Evolutionary conservation across 2,113 vertebrate species (phyloP).

Genomic region (Thermophis baileyi): DNA sequence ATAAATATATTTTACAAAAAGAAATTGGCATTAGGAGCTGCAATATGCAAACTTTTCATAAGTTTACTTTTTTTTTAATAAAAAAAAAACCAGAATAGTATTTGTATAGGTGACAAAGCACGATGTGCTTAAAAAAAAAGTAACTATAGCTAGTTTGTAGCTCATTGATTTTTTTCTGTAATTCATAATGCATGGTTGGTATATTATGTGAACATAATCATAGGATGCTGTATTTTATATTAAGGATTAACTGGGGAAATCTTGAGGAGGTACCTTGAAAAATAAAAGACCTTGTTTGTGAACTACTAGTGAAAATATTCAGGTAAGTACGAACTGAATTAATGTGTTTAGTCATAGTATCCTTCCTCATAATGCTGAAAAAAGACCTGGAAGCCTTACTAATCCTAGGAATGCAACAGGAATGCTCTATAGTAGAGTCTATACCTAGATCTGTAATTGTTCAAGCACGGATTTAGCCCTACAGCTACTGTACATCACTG

Average conservation of each 20-base stretch:
- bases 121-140: not conserved
- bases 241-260: not conserved
- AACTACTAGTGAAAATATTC: not conserved
- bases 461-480: not conserved
- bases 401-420: not conserved
- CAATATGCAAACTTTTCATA: not conserved
- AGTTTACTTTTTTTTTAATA: not conserved
- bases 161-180: not conserved
- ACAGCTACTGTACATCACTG: not conserved
- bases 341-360: not conserved
- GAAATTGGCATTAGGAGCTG: not conserved
- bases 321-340: not conserved
- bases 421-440: not conserved
- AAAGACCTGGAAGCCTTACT: not conserved
- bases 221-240: not conserved
- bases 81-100: not conserved
- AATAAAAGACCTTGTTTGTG: not conserved
- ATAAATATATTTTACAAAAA: not conserved
- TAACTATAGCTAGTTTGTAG: not conserved
- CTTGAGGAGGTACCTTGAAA: not conserved
- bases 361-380: not conserved
- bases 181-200: not conserved
- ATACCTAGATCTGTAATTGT: not conserved
- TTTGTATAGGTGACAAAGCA: not conserved
- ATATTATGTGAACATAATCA: not conserved